Evolutionary conservation across 2,797 vertebrate genomes (phyloP).

Genomic region (Lithobates sylvaticus): DNA sequence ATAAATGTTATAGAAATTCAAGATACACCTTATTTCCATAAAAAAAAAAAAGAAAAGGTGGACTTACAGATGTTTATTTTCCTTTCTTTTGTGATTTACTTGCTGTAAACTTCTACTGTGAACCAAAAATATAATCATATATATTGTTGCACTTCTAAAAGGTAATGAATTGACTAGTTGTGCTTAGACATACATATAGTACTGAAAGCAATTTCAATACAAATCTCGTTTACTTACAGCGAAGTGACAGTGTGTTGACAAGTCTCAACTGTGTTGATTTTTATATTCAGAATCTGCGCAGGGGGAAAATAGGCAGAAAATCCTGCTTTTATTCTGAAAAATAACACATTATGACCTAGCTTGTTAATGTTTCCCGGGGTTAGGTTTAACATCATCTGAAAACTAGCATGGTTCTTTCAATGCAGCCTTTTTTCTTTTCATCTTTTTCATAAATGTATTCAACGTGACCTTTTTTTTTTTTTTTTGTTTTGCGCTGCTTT

Average conservation of each 20-base stretch:
- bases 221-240: not conserved
- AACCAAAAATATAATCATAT: not conserved
- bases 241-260: conserved; percentile 36
- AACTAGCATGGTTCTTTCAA: not conserved
- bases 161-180: not conserved
- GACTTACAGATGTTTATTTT: not conserved
- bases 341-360: conserved; percentile 23
- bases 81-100: not conserved
- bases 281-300: not conserved
- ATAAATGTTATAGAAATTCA: too few relatives aligned
- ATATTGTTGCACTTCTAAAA: not conserved
- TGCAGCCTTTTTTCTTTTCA: not conserved
- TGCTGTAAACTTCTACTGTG: not conserved
- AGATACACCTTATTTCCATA: too few relatives aligned
- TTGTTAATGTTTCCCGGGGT: conserved; percentile 25
- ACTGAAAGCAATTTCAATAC: not conserved
- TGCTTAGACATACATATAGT: not conserved
- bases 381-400: conserved; percentile 30
- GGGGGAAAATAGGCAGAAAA: not conserved
- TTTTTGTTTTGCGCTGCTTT: conserved; percentile 5
- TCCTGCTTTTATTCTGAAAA: conserved; percentile 2
- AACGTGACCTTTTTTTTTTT: not conserved
- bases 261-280: not conserved
- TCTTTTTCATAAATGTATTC: not conserved
- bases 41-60: not conserved